Conservation (phyloP, 2,888 invertebrate genomes). For the Kuschelorhynchus macadamiae region DNA sequence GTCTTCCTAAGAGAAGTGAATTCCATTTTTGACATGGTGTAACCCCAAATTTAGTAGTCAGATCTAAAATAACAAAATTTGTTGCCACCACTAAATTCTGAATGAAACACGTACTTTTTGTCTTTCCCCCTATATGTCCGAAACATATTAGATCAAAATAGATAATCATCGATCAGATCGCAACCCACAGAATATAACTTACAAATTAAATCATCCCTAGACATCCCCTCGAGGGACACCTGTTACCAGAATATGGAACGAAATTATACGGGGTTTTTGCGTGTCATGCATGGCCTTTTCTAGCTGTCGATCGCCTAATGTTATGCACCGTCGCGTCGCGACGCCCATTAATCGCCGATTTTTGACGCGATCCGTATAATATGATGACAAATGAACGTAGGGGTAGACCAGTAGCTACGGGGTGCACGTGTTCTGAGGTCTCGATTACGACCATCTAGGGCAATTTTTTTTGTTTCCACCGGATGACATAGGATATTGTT, state of each 20-base stretch:
- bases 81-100: too few species aligned
- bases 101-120: too few species aligned
- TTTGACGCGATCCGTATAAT: slow-evolving; percentile 44
- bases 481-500: too few species aligned
- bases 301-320: slow-evolving; percentile 30
- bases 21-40: too few species aligned
- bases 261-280: slow-evolving; percentile 16
- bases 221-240: slow-evolving; percentile 14
- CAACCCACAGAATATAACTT: slow-evolving; percentile 1
- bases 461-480: too few species aligned
- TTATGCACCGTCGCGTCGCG: slow-evolving; percentile 40
- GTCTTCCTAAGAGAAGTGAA: too few species aligned
- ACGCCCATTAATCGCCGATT: slow-evolving; percentile 43
- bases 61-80: too few species aligned
- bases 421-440: slow-evolving; percentile 15
- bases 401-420: slow-evolving; percentile 9
- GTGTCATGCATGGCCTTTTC: neutral
- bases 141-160: neutral
- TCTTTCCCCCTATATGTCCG: too few species aligned
- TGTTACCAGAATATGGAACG: slow-evolving; percentile 24
- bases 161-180: slow-evolving; percentile 2
- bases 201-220: slow-evolving; percentile 16
- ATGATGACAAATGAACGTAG: slow-evolving; percentile 36
- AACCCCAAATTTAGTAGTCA: too few species aligned
- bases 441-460: too few species aligned